Base-by-base conservation (phyloP, 2,797 vertebrate genomes). In the Tachyglossus aculeatus region DNA sequence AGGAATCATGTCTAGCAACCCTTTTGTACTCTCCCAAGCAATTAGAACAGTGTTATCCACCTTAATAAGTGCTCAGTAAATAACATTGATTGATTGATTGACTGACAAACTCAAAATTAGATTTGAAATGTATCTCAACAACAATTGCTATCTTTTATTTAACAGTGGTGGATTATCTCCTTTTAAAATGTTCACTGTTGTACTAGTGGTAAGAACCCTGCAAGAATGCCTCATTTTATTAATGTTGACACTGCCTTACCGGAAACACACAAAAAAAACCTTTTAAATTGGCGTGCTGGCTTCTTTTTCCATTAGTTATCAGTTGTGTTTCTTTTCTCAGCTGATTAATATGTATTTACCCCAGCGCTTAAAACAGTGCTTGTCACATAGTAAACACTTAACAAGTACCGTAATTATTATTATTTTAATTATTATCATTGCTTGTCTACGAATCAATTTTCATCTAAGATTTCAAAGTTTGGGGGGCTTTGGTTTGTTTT, bases 221-320 rank as follows among this genome's bases (percentile, higher is more conserved):
- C 34, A 57, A 43, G 64, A 36, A 44, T 66, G 48, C 43, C 55
- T 56, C 19, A 75, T 51, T 67, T 59, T 50, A 38, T 67, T 67
- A 53, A 39, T 48, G 34, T 40, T 55, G 37, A 13, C 22, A 54
- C 24, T n/a, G n/a, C 63, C 16, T 40, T 59, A 27, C 18, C 25
- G 16, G 61, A 61, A 72, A 15, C 60, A n/a, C n/a, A n/a, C n/a
- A n/a, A n/a, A n/a, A n/a, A n/a, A n/a, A n/a, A n/a, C n/a, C n/a
- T n/a, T n/a, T n/a, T n/a, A 22, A 67, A 71, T 71, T 53, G 55
- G 25, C 45, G 21, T 45, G 6, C 24, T 47, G 41, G n/a, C 48
- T 76, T 59, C 18, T 47, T 74, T 74, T 58, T 57, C 32, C 39
- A 63, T 38, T 55, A 59, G 54, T 71, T 50, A 61, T 16, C 40